Conservation (phyloP, 2,888 invertebrate species). For the Caenorhabditis sp. region DNA sequence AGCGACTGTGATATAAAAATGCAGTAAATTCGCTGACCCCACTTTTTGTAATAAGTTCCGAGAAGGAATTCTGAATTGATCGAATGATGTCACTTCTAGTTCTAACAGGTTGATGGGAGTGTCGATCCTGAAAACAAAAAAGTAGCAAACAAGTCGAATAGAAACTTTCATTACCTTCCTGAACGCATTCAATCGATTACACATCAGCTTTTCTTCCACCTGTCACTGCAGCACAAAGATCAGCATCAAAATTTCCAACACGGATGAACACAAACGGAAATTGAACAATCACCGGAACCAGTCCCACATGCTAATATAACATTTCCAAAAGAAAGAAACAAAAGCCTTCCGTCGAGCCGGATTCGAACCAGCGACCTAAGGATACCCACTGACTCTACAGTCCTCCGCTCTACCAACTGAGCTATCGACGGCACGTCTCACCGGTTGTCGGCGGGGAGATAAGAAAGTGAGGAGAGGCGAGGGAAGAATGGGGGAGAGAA, state of each 20-base stretch:
- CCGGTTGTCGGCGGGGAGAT: background rate
- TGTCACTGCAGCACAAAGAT: too few species aligned
- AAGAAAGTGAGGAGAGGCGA: background rate
- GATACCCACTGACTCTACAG: conserved; percentile 67
- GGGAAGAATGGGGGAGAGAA: background rate
- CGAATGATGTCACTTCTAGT: too few species aligned
- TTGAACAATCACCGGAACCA: too few species aligned
- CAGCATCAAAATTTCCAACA: too few species aligned
- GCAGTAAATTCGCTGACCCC: conserved; percentile 65
- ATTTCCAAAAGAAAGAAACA: background rate
- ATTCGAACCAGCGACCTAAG: conserved; percentile 77
- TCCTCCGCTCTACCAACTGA: conserved; percentile 63
- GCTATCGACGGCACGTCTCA: conserved; percentile 47
- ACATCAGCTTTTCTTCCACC: too few species aligned
- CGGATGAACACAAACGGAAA: too few species aligned
- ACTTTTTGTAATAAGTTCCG: conserved; percentile 18
- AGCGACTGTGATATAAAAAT: conserved; percentile 65
- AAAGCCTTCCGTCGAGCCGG: conserved; percentile 68
- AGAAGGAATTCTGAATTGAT: background rate
- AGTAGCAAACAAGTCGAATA: too few species aligned
- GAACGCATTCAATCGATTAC: too few species aligned
- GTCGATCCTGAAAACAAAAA: too few species aligned
- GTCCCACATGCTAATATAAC: too few species aligned
- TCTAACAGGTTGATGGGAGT: too few species aligned
- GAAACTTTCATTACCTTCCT: too few species aligned